phyloP scores from a whole-genome alignment of 2,113 vertebrate genomes.

The Phalacrocorax brasilianus region DNA sequence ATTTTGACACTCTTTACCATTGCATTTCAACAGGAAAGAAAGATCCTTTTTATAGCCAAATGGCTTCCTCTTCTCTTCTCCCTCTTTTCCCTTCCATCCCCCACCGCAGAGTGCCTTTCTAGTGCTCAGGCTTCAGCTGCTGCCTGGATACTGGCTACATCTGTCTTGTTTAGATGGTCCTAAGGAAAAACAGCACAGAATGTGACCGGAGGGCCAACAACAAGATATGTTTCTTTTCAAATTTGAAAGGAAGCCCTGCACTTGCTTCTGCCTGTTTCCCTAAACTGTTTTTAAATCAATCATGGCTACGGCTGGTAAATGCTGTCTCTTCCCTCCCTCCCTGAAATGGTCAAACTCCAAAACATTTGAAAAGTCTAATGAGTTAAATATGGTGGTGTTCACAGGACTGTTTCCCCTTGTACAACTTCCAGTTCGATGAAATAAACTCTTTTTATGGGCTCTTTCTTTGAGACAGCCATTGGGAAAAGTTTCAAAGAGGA shows the following conservation, averaged over 20 bases:
- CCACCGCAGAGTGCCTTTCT: slow-evolving; percentile 45
- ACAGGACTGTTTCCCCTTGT: background rate
- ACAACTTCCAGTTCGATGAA: background rate
- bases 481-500: background rate
- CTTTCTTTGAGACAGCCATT: background rate
- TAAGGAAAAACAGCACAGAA: slow-evolving; percentile 46
- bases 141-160: slow-evolving; percentile 55
- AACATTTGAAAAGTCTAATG: background rate
- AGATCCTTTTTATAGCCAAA: slow-evolving; percentile 71
- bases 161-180: slow-evolving; percentile 56
- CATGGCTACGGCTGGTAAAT: background rate
- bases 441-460: background rate
- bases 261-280: slow-evolving; percentile 38
- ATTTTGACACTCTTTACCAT: slow-evolving; percentile 62
- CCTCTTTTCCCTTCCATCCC: slow-evolving; percentile 50
- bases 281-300: slow-evolving; percentile 46
- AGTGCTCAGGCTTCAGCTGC: slow-evolving; percentile 48
- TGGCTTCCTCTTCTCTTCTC: slow-evolving; percentile 64
- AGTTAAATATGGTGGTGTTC: slow-evolving; percentile 34
- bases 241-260: slow-evolving; percentile 36
- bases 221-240: slow-evolving; percentile 26
- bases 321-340: background rate
- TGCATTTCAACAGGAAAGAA: slow-evolving; percentile 71
- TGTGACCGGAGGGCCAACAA: slow-evolving; percentile 37
- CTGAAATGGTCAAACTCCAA: background rate